Conservation (phyloP, 2,888 invertebrate genomes). For the Altica lythri region DNA sequence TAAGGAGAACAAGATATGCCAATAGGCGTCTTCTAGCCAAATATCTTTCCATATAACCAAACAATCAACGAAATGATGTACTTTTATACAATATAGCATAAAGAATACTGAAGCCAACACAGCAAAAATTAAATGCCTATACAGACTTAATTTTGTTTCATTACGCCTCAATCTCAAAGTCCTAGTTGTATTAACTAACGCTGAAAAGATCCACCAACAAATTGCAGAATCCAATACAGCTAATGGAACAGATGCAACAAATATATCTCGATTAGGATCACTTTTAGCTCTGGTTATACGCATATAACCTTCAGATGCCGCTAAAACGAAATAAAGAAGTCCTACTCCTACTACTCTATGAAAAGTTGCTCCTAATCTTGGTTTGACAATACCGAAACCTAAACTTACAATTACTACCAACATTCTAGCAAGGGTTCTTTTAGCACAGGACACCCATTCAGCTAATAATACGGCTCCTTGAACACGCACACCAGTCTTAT, state of each 20-base stretch:
- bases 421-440: constrained; percentile 89
- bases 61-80: constrained; percentile 76
- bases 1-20: constrained; percentile 91
- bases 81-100: constrained; percentile 90
- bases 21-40: constrained; percentile 95
- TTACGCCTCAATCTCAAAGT: constrained; percentile 87
- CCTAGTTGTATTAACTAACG: constrained; percentile 86
- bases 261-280: constrained; percentile 64
- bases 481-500: constrained; percentile 67
- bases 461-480: constrained; percentile 80
- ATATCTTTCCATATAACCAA: constrained; percentile 87
- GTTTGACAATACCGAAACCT: constrained; percentile 95
- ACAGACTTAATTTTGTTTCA: constrained; percentile 85
- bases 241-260: constrained; percentile 84
- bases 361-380: constrained; percentile 84
- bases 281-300: constrained; percentile 70
- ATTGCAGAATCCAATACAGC: constrained; percentile 85
- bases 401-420: constrained; percentile 92
- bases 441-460: constrained; percentile 89
- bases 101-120: constrained; percentile 89
- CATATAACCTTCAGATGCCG: constrained; percentile 85
- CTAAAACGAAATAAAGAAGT: constrained; percentile 79
- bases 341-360: constrained; percentile 88
- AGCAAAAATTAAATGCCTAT: constrained; percentile 91
- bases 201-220: constrained; percentile 93